Percentiles rank a stretch among this genome's conserved stretches.
Conservation (phyloP, 1,140 invertebrate species). For the Pseudomyrmex cubaensis region DNA sequence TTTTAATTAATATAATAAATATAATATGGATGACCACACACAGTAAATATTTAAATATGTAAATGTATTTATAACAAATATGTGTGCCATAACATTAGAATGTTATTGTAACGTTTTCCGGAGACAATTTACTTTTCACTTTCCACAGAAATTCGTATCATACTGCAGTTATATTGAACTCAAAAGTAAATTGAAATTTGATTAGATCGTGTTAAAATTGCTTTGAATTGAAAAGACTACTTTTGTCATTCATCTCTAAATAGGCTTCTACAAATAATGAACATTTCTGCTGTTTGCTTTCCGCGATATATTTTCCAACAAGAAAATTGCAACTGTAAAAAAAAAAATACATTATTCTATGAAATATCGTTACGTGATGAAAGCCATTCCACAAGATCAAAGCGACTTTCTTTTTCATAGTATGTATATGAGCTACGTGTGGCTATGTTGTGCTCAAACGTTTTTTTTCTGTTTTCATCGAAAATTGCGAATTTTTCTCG, state of each 20-base stretch:
- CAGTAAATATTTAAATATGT: not conserved
- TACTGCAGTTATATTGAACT: constrained; percentile 20
- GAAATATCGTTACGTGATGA: constrained; percentile 23
- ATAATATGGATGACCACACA: too few relatives aligned
- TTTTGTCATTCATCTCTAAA: constrained; percentile 28
- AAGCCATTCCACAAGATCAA: constrained; percentile 14
- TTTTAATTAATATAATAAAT: not conserved
- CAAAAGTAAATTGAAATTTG: constrained; percentile 35
- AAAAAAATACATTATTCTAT: constrained; percentile 8
- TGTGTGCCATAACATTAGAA: not conserved
- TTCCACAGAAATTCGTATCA: constrained; percentile 27
- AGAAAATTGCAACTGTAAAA: not conserved
- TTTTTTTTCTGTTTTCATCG: constrained; percentile 7
- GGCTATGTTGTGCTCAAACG: not conserved
- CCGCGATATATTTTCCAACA: constrained; percentile 9
- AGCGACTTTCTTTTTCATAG: constrained; percentile 16
- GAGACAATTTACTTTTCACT: not conserved
- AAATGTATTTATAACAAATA: not conserved
- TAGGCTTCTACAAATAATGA: constrained; percentile 29
- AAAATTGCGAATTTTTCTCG: constrained; percentile 52
- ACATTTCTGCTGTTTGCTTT: constrained; percentile 14
- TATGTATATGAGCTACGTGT: constrained; percentile 3
- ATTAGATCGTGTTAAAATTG: constrained; percentile 23
- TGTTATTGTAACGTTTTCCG: not conserved
- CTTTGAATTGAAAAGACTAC: constrained; percentile 29